Conservation (phyloP, 2,113 vertebrate genomes). For the Cnemophilus loriae region DNA sequence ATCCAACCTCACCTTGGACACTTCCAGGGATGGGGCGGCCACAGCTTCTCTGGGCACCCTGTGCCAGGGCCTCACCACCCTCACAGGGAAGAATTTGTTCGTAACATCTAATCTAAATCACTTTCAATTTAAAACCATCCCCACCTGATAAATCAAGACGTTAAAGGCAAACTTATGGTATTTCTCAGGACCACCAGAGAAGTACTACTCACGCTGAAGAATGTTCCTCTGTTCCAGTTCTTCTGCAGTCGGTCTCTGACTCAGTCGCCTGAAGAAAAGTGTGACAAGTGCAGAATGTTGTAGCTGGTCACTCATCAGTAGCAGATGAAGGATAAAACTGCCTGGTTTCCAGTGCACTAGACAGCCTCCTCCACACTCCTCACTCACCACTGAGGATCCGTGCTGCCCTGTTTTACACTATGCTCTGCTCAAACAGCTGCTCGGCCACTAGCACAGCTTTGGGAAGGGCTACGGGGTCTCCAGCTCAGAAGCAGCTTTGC, state of each 20-base stretch:
- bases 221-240: conserved; percentile 98
- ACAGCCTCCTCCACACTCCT: not conserved
- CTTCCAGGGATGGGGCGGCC: not conserved
- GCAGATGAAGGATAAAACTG: not conserved
- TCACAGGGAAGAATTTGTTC: not conserved
- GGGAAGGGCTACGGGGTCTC: not conserved
- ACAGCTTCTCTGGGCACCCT: not conserved
- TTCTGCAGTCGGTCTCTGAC: conserved; percentile 93
- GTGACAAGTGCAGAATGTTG: not conserved
- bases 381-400: not conserved
- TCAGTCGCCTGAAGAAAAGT: conserved; percentile 80
- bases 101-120: not conserved
- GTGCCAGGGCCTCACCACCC: not conserved
- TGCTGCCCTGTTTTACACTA: not conserved
- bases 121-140: not conserved
- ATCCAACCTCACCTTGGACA: not conserved
- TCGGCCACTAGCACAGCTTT: not conserved
- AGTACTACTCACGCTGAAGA: conserved; percentile 84
- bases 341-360: not conserved
- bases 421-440: not conserved
- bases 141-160: not conserved
- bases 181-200: not conserved
- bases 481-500: not conserved
- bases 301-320: not conserved
- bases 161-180: not conserved